Conservation (phyloP, 1,140 invertebrate genomes). For the Sycobia sp. region DNA sequence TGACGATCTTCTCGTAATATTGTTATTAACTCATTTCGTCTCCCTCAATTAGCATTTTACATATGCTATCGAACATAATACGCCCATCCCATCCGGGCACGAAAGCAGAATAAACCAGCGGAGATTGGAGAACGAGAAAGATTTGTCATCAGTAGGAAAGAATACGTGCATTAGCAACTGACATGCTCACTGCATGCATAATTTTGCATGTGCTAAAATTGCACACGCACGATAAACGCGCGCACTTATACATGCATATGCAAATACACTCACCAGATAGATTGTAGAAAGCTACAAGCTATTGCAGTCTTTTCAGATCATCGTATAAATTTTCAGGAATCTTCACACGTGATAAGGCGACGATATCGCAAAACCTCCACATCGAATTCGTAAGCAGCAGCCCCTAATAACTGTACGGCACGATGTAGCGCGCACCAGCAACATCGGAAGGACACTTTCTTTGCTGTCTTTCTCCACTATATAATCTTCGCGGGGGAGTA, state of each 20-base stretch:
- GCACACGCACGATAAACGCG: too few relatives aligned
- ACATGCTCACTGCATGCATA: too few relatives aligned
- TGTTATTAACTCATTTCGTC: too few relatives aligned
- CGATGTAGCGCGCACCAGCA: too few relatives aligned
- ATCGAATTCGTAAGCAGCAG: not conserved
- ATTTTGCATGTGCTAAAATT: too few relatives aligned
- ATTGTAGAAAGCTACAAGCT: slow-evolving; percentile 5
- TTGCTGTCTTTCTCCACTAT: too few relatives aligned
- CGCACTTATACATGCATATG: not conserved
- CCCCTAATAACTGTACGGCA: not conserved
- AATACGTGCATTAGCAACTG: not conserved
- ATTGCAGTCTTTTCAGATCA: slow-evolving; percentile 9
- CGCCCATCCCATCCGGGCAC: slow-evolving; percentile 21
- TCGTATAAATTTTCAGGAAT: slow-evolving; percentile 11
- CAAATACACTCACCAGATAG: slow-evolving; percentile 8
- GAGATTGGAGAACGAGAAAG: not conserved
- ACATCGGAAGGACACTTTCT: too few relatives aligned
- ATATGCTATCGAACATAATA: not conserved
- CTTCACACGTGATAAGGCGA: too few relatives aligned
- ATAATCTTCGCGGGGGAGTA: too few relatives aligned
- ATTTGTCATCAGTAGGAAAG: not conserved
- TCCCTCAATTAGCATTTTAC: too few relatives aligned
- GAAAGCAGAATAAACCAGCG: not conserved
- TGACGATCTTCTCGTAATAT: too few relatives aligned
- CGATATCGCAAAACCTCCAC: not conserved